phyloP scores from a whole-genome alignment of 2,888 invertebrate species.

The Tenthredo mesomela region DNA sequence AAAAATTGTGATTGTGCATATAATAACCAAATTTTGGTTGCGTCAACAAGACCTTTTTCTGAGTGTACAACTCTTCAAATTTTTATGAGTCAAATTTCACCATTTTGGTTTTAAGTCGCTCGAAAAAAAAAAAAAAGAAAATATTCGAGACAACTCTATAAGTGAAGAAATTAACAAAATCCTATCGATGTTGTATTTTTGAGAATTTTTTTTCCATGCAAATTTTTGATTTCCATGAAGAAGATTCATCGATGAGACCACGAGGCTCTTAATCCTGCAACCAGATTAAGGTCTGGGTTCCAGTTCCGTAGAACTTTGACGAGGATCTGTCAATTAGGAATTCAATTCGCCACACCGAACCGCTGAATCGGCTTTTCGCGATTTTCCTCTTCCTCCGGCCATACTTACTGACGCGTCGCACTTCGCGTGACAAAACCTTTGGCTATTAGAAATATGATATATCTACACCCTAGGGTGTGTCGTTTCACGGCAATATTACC shows the following conservation, averaged over 20 bases:
- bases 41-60: no score
- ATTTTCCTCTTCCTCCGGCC: not conserved
- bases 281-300: not conserved
- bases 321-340: slow-evolving; percentile 69
- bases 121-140: no score
- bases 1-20: no score
- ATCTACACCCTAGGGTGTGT: not conserved
- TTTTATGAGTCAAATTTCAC: no score
- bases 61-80: no score
- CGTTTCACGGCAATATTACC: not conserved
- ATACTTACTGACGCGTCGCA: not conserved
- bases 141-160: not conserved
- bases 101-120: no score
- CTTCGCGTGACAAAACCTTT: not conserved
- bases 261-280: not conserved
- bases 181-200: not conserved
- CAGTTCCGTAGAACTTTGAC: not conserved
- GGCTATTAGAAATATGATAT: not conserved
- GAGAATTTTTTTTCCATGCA: not conserved
- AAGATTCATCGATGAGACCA: not conserved
- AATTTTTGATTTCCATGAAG: not conserved
- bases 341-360: slow-evolving; percentile 60
- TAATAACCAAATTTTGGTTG: no score
- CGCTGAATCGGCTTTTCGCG: slow-evolving; percentile 71
- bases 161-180: not conserved